These are phyloP conservation scores for Seriola aureovittata DNA, from an alignment of 2,113 vertebrate species.

Conservation along the genomic window DNA sequence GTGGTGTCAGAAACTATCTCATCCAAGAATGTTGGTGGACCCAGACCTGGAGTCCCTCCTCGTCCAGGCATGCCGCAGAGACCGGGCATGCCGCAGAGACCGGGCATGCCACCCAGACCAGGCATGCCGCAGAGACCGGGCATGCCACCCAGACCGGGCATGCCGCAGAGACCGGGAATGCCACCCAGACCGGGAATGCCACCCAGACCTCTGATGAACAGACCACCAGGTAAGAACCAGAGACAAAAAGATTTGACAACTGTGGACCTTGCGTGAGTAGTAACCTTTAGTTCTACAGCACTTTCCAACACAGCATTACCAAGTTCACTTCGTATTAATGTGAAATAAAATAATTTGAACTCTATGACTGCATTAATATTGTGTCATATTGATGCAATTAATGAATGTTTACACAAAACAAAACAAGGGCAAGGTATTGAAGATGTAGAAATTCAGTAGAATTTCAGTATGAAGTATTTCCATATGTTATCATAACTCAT, in stretches of 20 bases:
- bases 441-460: too few species aligned
- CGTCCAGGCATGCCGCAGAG: slow-evolving; percentile 67
- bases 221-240: slow-evolving; percentile 77
- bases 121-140: slow-evolving; percentile 82
- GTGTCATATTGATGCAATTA: too few species aligned
- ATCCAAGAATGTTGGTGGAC: slow-evolving; percentile 90
- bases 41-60: slow-evolving; percentile 62
- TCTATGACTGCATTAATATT: too few species aligned
- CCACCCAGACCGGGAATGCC: slow-evolving; percentile 26
- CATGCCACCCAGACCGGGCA: slow-evolving; percentile 79
- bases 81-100: slow-evolving; percentile 79
- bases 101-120: slow-evolving; percentile 79
- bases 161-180: slow-evolving; percentile 58
- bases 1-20: slow-evolving; percentile 98
- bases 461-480: too few species aligned
- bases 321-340: too few species aligned
- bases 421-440: too few species aligned
- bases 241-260: background rate
- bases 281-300: background rate
- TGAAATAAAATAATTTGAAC: too few species aligned
- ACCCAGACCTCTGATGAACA: slow-evolving; percentile 79
- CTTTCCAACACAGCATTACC: background rate
- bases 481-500: background rate
- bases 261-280: background rate
- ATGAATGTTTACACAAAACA: too few species aligned